Base-by-base conservation (phyloP, 1,140 invertebrate genomes). In the Lasioglossum albipes region DNA sequence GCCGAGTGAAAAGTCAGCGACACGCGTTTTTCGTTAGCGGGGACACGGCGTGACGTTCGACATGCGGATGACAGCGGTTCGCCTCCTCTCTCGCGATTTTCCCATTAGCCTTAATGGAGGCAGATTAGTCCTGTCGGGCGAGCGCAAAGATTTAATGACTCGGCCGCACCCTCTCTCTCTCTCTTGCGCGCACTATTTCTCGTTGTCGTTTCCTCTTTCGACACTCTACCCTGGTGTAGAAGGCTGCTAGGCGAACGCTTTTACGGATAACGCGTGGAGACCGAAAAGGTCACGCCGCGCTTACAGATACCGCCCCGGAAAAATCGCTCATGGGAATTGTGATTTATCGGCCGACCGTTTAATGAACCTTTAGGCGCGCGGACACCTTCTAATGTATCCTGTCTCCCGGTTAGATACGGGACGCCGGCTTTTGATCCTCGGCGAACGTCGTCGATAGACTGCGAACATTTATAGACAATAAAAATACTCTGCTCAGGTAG, bases 51-150 rank as follows among this genome's bases (percentile, higher is more conserved):
- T 22, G 16, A 2, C 45, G n/a, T 79, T 41, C 73, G 68, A 74
- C 82, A 84, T 74, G 83, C 80, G 52, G 85, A 86, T 87, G 85
- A 87, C 85, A 87, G 84, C 71, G 84, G 70, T 66, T 74, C 84
- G 84, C 84, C 79, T 45, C 59, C 52, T 16, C 27, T 80, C 67
- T 61, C 71, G 72, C 78, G 54, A 57, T 83, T 83, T 87, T 67
- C 85, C 77, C 86, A 83, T 87, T 87, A 87, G 85, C 76, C 80
- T 78, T 87, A 87, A 87, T 87, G 83, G 86, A 84, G 79, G 83
- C 69, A 87, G 86, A 87, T 87, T 87, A 86, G 82, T 82, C 69
- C 75, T 81, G 75, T 73, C 75, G 75, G 27, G 42, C 61, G 70
- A 22, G 27, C 67, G 83, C 64, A 65, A 72, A 76, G 86, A 87